Evolutionary conservation across 2,888 invertebrate species (phyloP), one percentile per base, ranked within the genome.

Genomic region (Thera obeliscata): DNA sequence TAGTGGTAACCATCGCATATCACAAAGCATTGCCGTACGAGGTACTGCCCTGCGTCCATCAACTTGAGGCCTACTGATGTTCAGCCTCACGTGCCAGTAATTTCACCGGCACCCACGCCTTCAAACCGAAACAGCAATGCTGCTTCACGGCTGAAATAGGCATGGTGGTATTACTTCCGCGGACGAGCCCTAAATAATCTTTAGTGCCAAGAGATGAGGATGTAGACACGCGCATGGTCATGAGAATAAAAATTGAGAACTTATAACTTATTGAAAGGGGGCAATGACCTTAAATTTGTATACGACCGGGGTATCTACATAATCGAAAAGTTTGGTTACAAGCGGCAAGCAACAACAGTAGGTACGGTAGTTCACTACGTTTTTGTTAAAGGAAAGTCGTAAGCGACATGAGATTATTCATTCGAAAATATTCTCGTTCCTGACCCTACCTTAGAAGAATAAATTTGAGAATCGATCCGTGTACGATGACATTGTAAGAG

Each of bases 401-500:
- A 63, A 60, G 56, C 63, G 58, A 55, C 67, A 46, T 59, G 46
- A 50, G 56, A 57, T 36, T 59, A 38, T 52, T 62, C 55, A 52
- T 59, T 63, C 38, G 57, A 62, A 55, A 55, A 58, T 55, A 48
- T 41, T 55, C 50, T 41, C 55, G 46, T 62, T 12, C 58, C 62
- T 58, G 58, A 57, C n/a, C 61, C 62, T 56, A 52, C 50, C 41
- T 35, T 62, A 49, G 46, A 33, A 52, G 63, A 56, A 64, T 67
- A 55, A 59, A 50, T 55, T 57, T 48, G 48, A 41, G 57, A 36
- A 66, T 66, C 66, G 66, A 66, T 57, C 66, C 35, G 22, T 5
- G 22, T 54, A 11, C 52, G 11, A 52, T 50, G 52, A 54, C 52
- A 22, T 61, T 61, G 54, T 48, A 33, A 22, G 22, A 22, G 59